phyloP scores from a whole-genome alignment of 2,888 invertebrate genomes.

The Troides oblongomaculatus region DNA sequence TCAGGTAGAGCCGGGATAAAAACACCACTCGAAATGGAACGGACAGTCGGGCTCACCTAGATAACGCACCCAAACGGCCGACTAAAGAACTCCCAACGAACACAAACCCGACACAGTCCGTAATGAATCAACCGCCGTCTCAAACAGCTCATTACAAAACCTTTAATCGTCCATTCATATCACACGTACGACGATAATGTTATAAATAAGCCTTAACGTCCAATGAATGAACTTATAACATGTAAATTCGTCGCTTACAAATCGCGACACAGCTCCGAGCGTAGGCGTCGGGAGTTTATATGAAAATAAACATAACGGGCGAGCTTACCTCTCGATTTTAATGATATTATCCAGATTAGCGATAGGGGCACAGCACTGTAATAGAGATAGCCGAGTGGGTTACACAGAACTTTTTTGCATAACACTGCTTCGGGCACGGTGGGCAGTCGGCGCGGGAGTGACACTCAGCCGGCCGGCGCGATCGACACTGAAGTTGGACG shows the following conservation, averaged over 20 bases:
- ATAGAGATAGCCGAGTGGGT: constrained; percentile 50
- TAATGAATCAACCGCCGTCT: constrained; percentile 52
- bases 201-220: constrained; percentile 69
- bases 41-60: constrained; percentile 68
- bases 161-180: constrained; percentile 70
- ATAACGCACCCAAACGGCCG: constrained; percentile 54
- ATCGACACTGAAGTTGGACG: constrained; percentile 52
- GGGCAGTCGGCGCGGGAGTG: constrained; percentile 46
- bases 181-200: constrained; percentile 69
- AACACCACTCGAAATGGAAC: constrained; percentile 74
- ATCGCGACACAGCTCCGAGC: constrained; percentile 72
- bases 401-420: constrained; percentile 66
- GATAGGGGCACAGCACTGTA: constrained; percentile 60
- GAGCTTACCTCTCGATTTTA: constrained; percentile 74
- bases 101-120: constrained; percentile 39
- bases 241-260: constrained; percentile 77
- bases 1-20: constrained; percentile 76
- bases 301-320: constrained; percentile 69
- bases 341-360: constrained; percentile 76
- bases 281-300: constrained; percentile 70
- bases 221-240: constrained; percentile 76
- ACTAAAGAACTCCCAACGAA: constrained; percentile 39
- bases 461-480: constrained; percentile 57
- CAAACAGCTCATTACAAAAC: constrained; percentile 45
- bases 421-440: constrained; percentile 54